phyloP scores from a whole-genome alignment of 2,888 invertebrate species.

The Metallyticus violacea region DNA sequence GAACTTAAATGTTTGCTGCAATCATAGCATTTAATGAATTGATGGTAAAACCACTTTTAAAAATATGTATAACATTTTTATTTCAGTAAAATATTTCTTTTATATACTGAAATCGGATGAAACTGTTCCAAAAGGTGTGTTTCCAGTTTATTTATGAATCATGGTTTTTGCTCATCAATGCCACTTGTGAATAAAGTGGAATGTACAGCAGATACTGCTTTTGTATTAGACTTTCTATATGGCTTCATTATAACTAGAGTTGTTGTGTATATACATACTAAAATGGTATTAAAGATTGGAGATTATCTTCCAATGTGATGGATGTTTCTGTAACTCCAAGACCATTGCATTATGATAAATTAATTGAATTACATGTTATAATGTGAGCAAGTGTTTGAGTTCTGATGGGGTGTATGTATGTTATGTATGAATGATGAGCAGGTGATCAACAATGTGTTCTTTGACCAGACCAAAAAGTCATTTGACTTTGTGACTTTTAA shows the following conservation, averaged over 20 bases:
- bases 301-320: neutral
- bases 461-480: neutral
- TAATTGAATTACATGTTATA: neutral
- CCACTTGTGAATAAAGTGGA: neutral
- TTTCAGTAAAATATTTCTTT: neutral
- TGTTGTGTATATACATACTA: neutral
- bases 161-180: neutral
- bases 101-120: neutral
- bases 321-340: neutral
- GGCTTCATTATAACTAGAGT: neutral
- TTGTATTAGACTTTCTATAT: neutral
- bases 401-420: neutral
- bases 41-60: neutral
- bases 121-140: neutral
- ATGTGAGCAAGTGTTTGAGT: neutral
- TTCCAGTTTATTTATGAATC: neutral
- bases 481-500: neutral
- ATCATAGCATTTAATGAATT: neutral
- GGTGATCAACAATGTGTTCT: neutral
- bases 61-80: neutral
- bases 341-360: neutral
- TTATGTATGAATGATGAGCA: neutral
- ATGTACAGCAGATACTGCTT: neutral
- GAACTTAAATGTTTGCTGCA: neutral
- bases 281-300: neutral